phyloP scores from a whole-genome alignment of 2,888 invertebrate species.

The Gymnoscelis rufifasciata region DNA sequence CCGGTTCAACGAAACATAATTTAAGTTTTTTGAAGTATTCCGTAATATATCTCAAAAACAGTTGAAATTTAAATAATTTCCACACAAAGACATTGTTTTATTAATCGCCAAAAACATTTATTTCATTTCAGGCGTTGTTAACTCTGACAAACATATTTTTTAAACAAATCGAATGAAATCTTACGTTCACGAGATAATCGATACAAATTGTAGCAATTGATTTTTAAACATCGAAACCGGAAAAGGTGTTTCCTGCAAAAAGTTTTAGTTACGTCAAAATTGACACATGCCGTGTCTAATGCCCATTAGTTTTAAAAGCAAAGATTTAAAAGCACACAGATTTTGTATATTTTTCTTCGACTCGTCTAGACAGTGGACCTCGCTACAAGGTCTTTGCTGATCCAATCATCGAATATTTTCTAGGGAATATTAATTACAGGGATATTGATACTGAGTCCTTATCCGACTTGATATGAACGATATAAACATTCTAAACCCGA shows the following conservation, averaged over 20 bases:
- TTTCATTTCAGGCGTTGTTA: too few species aligned
- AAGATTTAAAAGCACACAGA: slow-evolving; percentile 15
- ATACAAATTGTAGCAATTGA: neutral
- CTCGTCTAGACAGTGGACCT: slow-evolving; percentile 24
- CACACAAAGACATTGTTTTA: too few species aligned
- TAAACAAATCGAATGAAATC: too few species aligned
- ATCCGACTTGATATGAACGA: too few species aligned
- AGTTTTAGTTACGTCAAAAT: slow-evolving; percentile 23
- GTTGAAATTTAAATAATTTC: too few species aligned
- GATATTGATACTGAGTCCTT: too few species aligned
- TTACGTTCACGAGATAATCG: neutral
- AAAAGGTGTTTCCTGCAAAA: slow-evolving; percentile 9
- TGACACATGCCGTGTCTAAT: slow-evolving; percentile 23
- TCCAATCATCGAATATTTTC: slow-evolving; percentile 16
- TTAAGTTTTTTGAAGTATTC: too few species aligned
- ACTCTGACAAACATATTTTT: too few species aligned
- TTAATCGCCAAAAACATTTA: too few species aligned
- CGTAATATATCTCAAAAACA: too few species aligned
- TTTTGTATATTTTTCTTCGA: slow-evolving; percentile 16
- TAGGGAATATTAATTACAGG: neutral
- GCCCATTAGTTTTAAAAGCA: slow-evolving; percentile 25
- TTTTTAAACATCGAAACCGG: slow-evolving; percentile 6
- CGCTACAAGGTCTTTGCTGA: slow-evolving; percentile 16
- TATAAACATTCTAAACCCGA: too few species aligned
- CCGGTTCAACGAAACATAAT: too few species aligned